Percentiles rank a stretch among this genome's conserved stretches.
Conservation (phyloP, 2,888 invertebrate genomes). For the Eupithecia inturbata region DNA sequence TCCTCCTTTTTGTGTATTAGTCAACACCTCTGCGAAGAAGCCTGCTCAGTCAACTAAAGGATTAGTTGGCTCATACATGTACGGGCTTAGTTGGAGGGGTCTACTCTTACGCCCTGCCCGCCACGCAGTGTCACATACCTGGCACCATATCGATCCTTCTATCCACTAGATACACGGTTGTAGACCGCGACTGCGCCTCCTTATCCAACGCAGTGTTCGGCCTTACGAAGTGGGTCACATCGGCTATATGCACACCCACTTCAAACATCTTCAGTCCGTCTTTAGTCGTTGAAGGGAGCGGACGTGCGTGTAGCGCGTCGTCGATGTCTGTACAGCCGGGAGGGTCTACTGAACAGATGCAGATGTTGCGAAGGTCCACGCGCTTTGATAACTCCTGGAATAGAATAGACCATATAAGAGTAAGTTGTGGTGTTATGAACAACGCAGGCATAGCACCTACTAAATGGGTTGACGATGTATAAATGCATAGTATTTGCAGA, state of each 20-base stretch:
- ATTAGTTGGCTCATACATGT: too few relatives aligned
- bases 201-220: constrained; percentile 96
- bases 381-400: constrained; percentile 89
- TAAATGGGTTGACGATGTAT: too few relatives aligned
- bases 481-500: too few relatives aligned
- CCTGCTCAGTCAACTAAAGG: too few relatives aligned
- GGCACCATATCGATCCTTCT: constrained; percentile 95
- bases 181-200: constrained; percentile 96
- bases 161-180: constrained; percentile 98
- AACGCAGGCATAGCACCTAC: too few relatives aligned
- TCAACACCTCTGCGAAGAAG: too few relatives aligned
- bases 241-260: constrained; percentile 99
- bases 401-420: background rate
- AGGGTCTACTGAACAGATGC: constrained; percentile 98
- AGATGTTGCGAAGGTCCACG: constrained; percentile 92
- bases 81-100: too few relatives aligned
- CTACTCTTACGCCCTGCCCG: too few relatives aligned
- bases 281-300: constrained; percentile 84
- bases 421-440: background rate
- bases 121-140: constrained; percentile 56
- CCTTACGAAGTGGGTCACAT: constrained; percentile 98
- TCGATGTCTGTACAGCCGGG: constrained; percentile 99
- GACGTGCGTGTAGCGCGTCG: constrained; percentile 96
- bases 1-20: too few relatives aligned
- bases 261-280: constrained; percentile 68